Percentiles rank a stretch among this genome's conserved stretches.
phyloP scores from a whole-genome alignment of 1,140 invertebrate species.

The Drosophila novamexicana region DNA sequence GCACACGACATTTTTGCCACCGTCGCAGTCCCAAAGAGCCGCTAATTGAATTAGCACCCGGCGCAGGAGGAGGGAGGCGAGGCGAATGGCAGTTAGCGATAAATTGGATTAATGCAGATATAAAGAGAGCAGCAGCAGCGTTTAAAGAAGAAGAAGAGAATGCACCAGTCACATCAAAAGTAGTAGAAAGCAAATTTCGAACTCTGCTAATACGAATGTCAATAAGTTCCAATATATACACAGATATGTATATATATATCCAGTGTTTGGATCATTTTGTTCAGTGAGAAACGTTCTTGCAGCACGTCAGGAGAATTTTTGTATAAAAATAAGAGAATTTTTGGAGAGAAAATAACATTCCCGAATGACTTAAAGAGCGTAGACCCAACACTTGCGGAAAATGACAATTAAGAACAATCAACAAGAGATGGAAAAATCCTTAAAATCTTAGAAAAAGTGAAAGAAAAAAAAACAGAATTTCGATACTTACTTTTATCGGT shows the following conservation, averaged over 20 bases:
- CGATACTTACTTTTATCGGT: too few species aligned
- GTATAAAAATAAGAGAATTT: too few species aligned
- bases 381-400: too few species aligned
- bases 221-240: slow-evolving; percentile 42
- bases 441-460: too few species aligned
- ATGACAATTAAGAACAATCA: too few species aligned
- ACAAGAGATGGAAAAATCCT: background rate
- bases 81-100: slow-evolving; percentile 40
- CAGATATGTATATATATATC: slow-evolving; percentile 14
- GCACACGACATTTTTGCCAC: background rate
- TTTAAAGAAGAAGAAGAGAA: background rate
- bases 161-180: slow-evolving; percentile 6
- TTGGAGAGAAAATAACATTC: too few species aligned
- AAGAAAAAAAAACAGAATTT: too few species aligned
- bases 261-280: background rate
- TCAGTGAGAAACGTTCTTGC: too few species aligned
- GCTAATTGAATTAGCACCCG: slow-evolving; percentile 70
- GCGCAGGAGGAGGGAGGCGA: background rate
- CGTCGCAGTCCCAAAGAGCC: slow-evolving; percentile 30
- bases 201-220: slow-evolving; percentile 15
- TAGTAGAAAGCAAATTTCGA: slow-evolving; percentile 5
- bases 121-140: slow-evolving; percentile 12
- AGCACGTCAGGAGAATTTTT: background rate
- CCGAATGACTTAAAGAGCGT: too few species aligned
- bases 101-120: slow-evolving; percentile 73